These are phyloP conservation scores for Trissolcus brochymenae DNA, from an alignment of 2,888 invertebrate species.

Conservation along the genomic window DNA sequence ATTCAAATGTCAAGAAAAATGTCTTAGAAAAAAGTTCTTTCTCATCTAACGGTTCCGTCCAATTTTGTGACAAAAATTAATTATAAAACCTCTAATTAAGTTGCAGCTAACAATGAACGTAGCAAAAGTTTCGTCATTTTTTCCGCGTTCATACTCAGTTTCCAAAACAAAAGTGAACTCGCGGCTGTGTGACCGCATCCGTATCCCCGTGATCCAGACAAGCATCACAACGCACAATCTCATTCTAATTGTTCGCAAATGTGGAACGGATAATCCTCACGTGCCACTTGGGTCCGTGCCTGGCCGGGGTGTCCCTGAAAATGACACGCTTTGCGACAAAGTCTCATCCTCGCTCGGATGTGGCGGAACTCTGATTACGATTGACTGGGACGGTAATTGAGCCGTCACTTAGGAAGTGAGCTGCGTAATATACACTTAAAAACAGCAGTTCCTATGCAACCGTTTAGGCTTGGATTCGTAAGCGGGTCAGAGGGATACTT, in stretches of 20 bases:
- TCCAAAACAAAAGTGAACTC: conserved; percentile 50
- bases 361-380: conserved; percentile 38
- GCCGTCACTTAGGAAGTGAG: conserved; percentile 26
- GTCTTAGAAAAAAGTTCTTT: too few species aligned
- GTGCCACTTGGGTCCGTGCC: conserved; percentile 45
- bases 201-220: conserved; percentile 17
- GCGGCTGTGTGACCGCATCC: conserved; percentile 15
- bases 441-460: conserved; percentile 31
- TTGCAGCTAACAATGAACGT: conserved; percentile 5
- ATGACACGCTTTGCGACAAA: conserved; percentile 25
- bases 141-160: conserved; percentile 29
- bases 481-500: conserved; percentile 74
- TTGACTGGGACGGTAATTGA: conserved; percentile 42
- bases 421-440: conserved; percentile 27
- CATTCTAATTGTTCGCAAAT: conserved; percentile 54
- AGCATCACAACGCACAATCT: conserved; percentile 20
- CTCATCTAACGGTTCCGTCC: too few species aligned
- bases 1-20: too few species aligned
- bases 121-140: conserved; percentile 32
- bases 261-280: conserved; percentile 51
- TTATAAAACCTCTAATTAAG: conserved; percentile 6
- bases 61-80: too few species aligned
- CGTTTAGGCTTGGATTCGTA: conserved; percentile 71
- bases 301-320: conserved; percentile 31
- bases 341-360: conserved; percentile 14